Evolutionary conservation across 2,113 vertebrate genomes (phyloP).

Genomic region (Hyperopisus bebe): DNA sequence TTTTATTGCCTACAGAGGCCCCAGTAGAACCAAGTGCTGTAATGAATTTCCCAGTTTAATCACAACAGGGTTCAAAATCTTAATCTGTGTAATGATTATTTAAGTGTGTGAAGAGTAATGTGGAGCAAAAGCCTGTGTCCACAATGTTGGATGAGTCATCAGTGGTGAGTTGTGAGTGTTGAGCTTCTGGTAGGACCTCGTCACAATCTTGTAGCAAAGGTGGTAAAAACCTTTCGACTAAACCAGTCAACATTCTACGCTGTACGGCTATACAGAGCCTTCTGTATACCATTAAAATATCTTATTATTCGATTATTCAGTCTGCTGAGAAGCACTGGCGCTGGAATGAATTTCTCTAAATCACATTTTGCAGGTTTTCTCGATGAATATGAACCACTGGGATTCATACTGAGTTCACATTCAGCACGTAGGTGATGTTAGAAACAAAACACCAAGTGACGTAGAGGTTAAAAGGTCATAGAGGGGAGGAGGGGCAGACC

Average conservation of each 20-base stretch:
- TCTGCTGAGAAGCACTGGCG: neutral
- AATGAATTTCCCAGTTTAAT: neutral
- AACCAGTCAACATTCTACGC: neutral
- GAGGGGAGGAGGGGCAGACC: neutral
- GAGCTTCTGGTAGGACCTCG: neutral
- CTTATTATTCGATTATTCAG: neutral
- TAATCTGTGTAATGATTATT: neutral
- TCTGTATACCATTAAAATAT: neutral
- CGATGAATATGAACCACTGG: neutral
- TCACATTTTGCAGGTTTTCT: neutral
- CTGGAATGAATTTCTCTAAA: neutral
- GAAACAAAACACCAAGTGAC: neutral
- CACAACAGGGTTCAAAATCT: neutral
- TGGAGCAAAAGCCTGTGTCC: neutral
- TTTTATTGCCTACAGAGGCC: slow-evolving; percentile 5
- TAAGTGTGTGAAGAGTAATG: neutral
- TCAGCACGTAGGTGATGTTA: neutral
- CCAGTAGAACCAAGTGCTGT: neutral
- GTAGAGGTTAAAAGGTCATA: neutral
- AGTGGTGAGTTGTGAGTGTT: neutral
- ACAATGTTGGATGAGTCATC: neutral
- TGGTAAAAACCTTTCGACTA: neutral
- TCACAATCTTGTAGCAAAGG: neutral
- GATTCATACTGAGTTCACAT: neutral
- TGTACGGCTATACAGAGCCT: neutral